Evolutionary conservation across 2,888 invertebrate genomes (phyloP), one percentile per base, ranked within the genome.

Genomic region (Coelopa pilipes): DNA sequence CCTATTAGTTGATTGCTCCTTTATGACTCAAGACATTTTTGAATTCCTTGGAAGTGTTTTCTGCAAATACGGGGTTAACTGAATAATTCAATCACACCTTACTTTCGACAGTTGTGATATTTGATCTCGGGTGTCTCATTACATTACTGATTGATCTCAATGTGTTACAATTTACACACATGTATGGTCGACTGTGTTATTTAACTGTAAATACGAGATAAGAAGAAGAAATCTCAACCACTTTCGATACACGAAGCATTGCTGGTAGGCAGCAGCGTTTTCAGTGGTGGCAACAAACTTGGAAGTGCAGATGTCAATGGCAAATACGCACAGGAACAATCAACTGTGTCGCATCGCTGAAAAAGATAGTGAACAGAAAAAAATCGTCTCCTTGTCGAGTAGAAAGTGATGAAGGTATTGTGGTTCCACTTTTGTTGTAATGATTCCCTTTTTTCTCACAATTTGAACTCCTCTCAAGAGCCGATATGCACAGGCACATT

Each of bases 401-500:
- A 5, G 34, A 46, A 17, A 4, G 17, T 46, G 65, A 65, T 45
- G n/a, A 45, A 17, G 46, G 12, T 45, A 10, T 12, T 47, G n/a
- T 17, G 34, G 17, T 46, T 63, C 12, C 34, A 4, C 34, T 34
- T 34, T 34, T 57, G 34, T 34, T 34, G 34, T 34, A 2, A 34
- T 34, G 34, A 34, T 34, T 34, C 34, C 34, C 34, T 34, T 34
- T 34, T 4, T 34, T 34, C 34, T 34, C 34, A 34, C 34, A 34
- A 34, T 34, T 34, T 34, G 4, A 57, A n/a, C 17, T 11, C 57
- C 21, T 57, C 0, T 10, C 10, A 55, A 69, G 70, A 68, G 70
- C 75, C 76, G 80, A 78, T 76, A 78, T 76, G 79, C 73, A 76
- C 81, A 62, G 62, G 62, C 66, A 79, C 83, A 83, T 67, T 82